These are phyloP conservation scores for Eristalis arbustorum DNA, from an alignment of 2,888 invertebrate species.

Conservation along the genomic window DNA sequence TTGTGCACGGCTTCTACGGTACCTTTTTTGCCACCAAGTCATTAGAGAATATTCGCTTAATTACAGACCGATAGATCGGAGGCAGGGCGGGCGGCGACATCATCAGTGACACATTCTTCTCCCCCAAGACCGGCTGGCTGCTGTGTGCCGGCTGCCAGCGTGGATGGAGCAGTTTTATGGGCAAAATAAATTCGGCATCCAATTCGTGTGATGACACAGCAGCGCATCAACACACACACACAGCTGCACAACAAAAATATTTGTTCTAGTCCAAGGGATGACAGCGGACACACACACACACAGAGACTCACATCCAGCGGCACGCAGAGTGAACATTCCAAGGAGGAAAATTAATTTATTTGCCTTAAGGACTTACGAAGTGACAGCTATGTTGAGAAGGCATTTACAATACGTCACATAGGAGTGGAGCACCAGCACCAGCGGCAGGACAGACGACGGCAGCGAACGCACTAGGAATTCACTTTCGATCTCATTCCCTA, in stretches of 20 bases:
- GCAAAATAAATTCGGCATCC: slow-evolving; percentile 43
- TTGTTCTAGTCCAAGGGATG: slow-evolving; percentile 26
- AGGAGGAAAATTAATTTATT: slow-evolving; percentile 68
- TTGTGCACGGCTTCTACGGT: slow-evolving; percentile 28
- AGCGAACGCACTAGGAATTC: slow-evolving; percentile 48
- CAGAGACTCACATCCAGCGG: neutral
- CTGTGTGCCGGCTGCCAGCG: neutral
- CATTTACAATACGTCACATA: slow-evolving; percentile 64
- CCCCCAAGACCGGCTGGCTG: neutral
- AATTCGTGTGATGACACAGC: slow-evolving; percentile 55
- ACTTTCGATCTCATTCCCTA: slow-evolving; percentile 24
- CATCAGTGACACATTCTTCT: slow-evolving; percentile 28
- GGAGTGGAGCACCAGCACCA: slow-evolving; percentile 23
- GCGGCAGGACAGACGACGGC: neutral
- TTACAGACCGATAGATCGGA: slow-evolving; percentile 31
- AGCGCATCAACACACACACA: slow-evolving; percentile 8
- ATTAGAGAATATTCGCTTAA: slow-evolving; percentile 69
- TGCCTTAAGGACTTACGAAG: slow-evolving; percentile 64
- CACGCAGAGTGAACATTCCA: slow-evolving; percentile 30
- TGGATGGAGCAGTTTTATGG: slow-evolving; percentile 33
- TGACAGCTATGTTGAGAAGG: slow-evolving; percentile 64
- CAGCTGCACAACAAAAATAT: slow-evolving; percentile 53
- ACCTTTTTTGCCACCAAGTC: slow-evolving; percentile 53
- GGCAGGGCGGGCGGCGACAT: neutral
- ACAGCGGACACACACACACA: neutral